phyloP scores from a whole-genome alignment of 2,888 invertebrate genomes.

The Dryococelus australis region DNA sequence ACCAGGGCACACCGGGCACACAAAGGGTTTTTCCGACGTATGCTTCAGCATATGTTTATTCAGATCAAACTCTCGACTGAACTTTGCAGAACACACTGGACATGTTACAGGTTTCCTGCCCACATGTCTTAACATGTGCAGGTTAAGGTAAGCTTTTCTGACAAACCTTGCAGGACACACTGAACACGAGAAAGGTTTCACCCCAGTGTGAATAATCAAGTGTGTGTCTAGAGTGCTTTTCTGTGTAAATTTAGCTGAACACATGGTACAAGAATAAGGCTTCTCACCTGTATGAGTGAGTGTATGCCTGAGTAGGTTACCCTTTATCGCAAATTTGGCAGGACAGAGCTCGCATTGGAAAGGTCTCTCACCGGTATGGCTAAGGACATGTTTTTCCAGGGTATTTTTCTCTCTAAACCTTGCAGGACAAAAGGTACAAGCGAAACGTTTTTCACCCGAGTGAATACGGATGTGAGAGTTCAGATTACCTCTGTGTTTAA shows the following conservation, averaged over 20 bases:
- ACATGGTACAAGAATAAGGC: not conserved
- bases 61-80: not conserved
- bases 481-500: not conserved
- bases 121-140: not conserved
- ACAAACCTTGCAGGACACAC: not conserved
- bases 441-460: not conserved
- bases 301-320: not conserved
- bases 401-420: slow-evolving; percentile 16
- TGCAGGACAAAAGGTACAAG: not conserved
- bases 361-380: not conserved
- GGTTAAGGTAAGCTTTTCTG: not conserved
- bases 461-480: slow-evolving; percentile 2
- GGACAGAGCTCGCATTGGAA: not conserved
- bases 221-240: slow-evolving; percentile 5
- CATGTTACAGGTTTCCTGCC: not conserved
- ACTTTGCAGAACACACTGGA: not conserved
- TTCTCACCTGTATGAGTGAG: not conserved
- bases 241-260: not conserved
- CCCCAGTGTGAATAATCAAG: not conserved
- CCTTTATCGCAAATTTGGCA: not conserved
- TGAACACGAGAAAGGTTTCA: not conserved
- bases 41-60: not conserved
- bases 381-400: not conserved
- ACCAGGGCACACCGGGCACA: not conserved
- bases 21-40: not conserved